Evolutionary conservation across 2,113 vertebrate species (phyloP), one percentile per base, ranked within the genome.

Genomic region (Embiotoca jacksoni): DNA sequence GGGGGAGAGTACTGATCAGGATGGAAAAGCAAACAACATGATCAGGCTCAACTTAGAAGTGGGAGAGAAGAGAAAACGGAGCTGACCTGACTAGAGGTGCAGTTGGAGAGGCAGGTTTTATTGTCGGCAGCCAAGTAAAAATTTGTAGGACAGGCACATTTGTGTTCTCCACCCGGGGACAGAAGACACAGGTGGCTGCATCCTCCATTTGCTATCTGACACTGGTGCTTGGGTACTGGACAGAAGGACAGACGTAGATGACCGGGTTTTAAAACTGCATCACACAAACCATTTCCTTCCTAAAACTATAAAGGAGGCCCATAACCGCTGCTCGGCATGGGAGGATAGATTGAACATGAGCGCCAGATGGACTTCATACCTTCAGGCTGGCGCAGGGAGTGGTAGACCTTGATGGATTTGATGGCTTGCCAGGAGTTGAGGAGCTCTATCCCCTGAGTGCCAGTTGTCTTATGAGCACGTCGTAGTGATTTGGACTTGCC

Each of bases 371-470:
- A 82, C 58, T 50, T 59, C n/a, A 1, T 96, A 99, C 98, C 98
- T 94, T 99, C 96, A 6, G 97, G 98, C 86, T 99, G 98, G 85
- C 98, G 97, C 66, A 98, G 96, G 8, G 97, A 96, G 89, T 99
- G 98, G 92, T 98, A 99, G 85, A 99, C 96, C 89, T 97, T 97
- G 91, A 99, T 96, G 87, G 98, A 98, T 85, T 97, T 97, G 91
- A 99, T 98, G 92, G 96, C 94, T 83, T 99, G 98, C 98, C 98
- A 99, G 47, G 98, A 99, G 94, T 97, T 98, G 80, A 99, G 96
- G 80, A 99, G 95, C 60, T 97, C 96, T 1, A 96, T 92, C 79
- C 95, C 96, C 92, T 96, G 94, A 78, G 94, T 86, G 75, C 98
- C 98, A 1, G 96, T 97, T 71, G 96, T 99, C 95, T 99, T 99